These are phyloP conservation scores for Urocyon cinereoargenteus DNA, from an alignment of 2,797 vertebrate genomes.

Conservation along the genomic window DNA sequence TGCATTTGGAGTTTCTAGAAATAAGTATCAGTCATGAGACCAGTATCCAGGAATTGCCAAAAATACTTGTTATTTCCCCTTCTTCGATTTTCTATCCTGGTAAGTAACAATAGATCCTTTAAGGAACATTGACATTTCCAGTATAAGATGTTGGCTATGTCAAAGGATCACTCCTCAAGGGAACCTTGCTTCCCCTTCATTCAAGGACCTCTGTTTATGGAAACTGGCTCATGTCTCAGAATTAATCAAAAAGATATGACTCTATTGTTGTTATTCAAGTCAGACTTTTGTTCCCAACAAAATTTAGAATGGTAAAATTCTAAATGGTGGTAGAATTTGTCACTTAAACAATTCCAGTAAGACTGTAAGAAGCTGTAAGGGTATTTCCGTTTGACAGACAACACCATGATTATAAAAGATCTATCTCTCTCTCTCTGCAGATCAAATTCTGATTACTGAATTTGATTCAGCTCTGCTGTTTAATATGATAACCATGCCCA, in stretches of 20 bases:
- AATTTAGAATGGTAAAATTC: no score
- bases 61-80: neutral
- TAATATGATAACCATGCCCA: neutral
- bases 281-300: neutral
- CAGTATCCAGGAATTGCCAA: neutral
- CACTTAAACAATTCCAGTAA: neutral
- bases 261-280: neutral
- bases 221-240: neutral
- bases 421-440: neutral
- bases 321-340: neutral
- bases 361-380: neutral
- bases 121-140: neutral
- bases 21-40: neutral
- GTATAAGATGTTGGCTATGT: neutral
- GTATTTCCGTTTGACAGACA: neutral
- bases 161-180: neutral
- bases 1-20: neutral
- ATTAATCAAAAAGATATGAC: neutral
- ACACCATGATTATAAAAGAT: neutral
- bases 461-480: neutral
- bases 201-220: neutral
- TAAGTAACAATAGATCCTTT: neutral
- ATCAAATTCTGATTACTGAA: neutral
- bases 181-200: neutral
- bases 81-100: neutral